Base-by-base conservation (phyloP, 2,113 vertebrate genomes). In the Ochotona princeps region DNA sequence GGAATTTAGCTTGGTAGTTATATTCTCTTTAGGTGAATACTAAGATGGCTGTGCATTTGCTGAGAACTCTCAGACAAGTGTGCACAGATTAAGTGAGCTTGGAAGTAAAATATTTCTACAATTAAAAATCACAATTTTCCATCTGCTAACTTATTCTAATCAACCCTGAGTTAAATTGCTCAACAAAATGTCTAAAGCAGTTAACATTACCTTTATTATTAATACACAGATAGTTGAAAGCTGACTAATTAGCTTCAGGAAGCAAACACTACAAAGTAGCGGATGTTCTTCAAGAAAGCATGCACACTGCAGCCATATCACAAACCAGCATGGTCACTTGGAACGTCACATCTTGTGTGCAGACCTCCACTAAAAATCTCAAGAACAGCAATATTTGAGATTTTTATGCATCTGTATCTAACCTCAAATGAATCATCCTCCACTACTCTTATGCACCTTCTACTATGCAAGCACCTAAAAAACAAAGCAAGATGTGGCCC, bases 11-110 rank as follows among this genome's bases (percentile, higher is more conserved):
- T 91, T 92, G 21, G 15, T 74, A 92, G 75, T 38, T 82, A 15
- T 49, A 93, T 86, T 93, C 87, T 83, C 47, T 75, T 91, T 89
- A 86, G 12, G 26, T 80, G 49, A 92, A 51, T 93, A 61, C 89
- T 89, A 86, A 76, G 73, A 89, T 65, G 35, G 72, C 14, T 72
- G 44, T 63, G 11, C 61, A 69, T 75, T 92, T 82, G 84, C 51
- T 72, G 28, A 87, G 69, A 47, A 18, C 61, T 28, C 44, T 90
- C 26, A 86, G 32, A 60, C 15, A 84, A 92, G 69, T 28, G 26
- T 73, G 12, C 32, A 28, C 66, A 91, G 38, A 30, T 47, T 80
- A 81, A 84, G 10, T 10, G 3, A 14, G n/a, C 25, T 26, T 85
- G 26, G 28, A 80, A 88, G 80, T 54, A 61, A 78, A 82, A 44